Evolutionary conservation across 2,113 vertebrate species (phyloP).

Genomic region (Alethe diademata): DNA sequence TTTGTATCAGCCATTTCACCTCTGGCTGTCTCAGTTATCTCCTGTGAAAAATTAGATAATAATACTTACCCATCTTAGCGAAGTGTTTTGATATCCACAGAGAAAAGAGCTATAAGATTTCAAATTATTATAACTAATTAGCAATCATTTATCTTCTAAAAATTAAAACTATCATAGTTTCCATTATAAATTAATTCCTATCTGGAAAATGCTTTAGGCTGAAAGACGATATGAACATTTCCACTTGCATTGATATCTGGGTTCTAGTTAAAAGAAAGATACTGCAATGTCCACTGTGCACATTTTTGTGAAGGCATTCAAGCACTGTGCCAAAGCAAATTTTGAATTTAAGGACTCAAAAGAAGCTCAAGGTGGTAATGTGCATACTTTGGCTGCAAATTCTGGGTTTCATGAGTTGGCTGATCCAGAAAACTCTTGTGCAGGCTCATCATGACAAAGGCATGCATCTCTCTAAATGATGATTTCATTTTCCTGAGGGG

Average conservation of each 20-base stretch:
- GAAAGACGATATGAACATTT: slow-evolving; percentile 17
- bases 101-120: slow-evolving; percentile 37
- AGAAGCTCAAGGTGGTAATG: background rate
- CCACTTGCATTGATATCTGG: fast-evolving
- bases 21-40: slow-evolving; percentile 40
- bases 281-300: background rate
- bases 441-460: background rate
- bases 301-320: background rate
- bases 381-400: background rate
- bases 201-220: slow-evolving; percentile 47
- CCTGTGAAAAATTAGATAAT: slow-evolving; percentile 50
- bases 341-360: background rate
- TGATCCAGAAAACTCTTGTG: background rate
- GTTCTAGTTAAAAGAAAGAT: background rate
- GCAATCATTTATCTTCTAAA: slow-evolving; percentile 39
- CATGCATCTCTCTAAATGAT: background rate
- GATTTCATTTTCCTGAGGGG: background rate
- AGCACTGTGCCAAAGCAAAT: background rate
- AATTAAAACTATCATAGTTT: slow-evolving; percentile 35
- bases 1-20: slow-evolving; percentile 29
- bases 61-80: slow-evolving; percentile 14
- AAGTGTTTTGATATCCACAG: slow-evolving; percentile 52
- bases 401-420: background rate
- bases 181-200: slow-evolving; percentile 57
- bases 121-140: slow-evolving; percentile 60